Evolutionary conservation across 1,140 invertebrate species (phyloP), one percentile per base, ranked within the genome.

Genomic region (Charaxes varanes): DNA sequence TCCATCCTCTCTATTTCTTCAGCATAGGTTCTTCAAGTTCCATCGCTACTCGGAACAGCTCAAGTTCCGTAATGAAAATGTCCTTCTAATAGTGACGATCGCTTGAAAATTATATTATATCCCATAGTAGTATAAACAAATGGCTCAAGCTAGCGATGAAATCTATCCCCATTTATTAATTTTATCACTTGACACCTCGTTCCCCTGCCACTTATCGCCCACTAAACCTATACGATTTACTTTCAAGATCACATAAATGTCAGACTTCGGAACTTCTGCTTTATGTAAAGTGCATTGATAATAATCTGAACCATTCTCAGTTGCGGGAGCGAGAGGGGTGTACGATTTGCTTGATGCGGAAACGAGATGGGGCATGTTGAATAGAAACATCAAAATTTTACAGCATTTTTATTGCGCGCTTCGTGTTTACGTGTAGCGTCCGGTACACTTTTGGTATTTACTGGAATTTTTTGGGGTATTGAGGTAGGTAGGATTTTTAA

Each of bases 321-420:
- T 38, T 31, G 58, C 7, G 34, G 0, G 58, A 71, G 41, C 3
- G 55, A 31, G 63, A 74, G 5, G 37, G 41, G 8, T 15, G 56
- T 68, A 53, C 6, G 16, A n/a, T 28, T 45, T 4, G 3, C 2
- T 2, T 3, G 16, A 11, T 1, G 67, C 41, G 44, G 0, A 60
- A 68, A 3, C 19, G 46, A 36, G 62, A 72, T 6, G 17, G 54
- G 2, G 21, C 43, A 45, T 49, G 18, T 53, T 72, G 76, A 78
- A 82, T 80, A 77, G 76, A 82, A 76, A 82, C 78, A 82, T 82
- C 67, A 82, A 82, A 82, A 80, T 80, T 82, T 82, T 82, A 82
- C 78, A 78, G 68, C 78, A 46, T 82, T 79, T 80, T 80, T 77
- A 80, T 77, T 73, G 64, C 74, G 65, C 60, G 68, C 64, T 66